phyloP scores from a whole-genome alignment of 2,888 invertebrate species.

The Drepana falcataria region DNA sequence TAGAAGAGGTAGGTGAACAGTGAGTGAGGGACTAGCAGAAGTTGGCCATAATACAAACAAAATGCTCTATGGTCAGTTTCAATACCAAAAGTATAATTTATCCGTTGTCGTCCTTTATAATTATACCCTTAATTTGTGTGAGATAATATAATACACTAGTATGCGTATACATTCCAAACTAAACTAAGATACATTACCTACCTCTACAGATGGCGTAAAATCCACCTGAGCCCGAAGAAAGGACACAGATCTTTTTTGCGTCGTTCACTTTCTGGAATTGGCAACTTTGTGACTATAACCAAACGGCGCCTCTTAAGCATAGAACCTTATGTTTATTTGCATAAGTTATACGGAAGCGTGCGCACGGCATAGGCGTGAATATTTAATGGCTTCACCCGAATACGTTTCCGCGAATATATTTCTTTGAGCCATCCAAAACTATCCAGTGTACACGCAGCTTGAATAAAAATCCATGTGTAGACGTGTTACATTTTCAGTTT shows the following conservation, averaged over 20 bases:
- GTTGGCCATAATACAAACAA: no score
- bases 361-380: conserved; percentile 51
- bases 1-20: no score
- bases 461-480: conserved; percentile 50
- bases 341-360: conserved; percentile 53
- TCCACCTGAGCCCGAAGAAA: conserved; percentile 43
- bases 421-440: conserved; percentile 52
- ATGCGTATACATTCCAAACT: conserved; percentile 17
- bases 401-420: conserved; percentile 46
- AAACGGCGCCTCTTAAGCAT: conserved; percentile 39
- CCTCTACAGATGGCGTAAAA: conserved; percentile 32
- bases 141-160: no score
- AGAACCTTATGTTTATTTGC: conserved; percentile 47
- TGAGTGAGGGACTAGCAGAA: no score
- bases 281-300: conserved; percentile 23
- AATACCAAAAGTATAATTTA: no score
- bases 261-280: conserved; percentile 17
- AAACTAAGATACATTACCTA: conserved; percentile 36
- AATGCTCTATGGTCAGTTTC: no score
- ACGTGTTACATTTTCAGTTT: conserved; percentile 35
- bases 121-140: no score
- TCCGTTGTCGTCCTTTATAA: no score
- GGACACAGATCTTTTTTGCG: conserved; percentile 27
- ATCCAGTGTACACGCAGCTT: conserved; percentile 41
- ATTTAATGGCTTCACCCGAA: conserved; percentile 40